Conservation (phyloP, 2,113 vertebrate species). For the Ctenomys sociabilis region DNA sequence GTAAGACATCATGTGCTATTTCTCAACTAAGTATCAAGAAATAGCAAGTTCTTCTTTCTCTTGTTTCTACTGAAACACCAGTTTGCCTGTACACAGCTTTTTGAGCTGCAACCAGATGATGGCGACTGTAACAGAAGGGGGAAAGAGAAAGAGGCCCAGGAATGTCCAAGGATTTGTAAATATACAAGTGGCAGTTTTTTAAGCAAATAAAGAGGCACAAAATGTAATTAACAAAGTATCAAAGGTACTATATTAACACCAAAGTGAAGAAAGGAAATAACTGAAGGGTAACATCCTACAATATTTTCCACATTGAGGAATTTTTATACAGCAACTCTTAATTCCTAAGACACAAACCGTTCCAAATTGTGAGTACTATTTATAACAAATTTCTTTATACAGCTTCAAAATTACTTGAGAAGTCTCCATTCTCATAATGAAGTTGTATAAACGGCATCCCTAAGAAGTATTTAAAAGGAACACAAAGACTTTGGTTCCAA, state of each 20-base stretch:
- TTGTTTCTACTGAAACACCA: not conserved
- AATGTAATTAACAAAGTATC: not conserved
- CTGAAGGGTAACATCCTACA: not conserved
- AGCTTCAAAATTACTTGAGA: not conserved
- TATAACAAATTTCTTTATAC: not conserved
- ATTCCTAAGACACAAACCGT: not conserved
- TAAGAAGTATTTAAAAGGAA: not conserved
- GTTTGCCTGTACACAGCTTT: not conserved
- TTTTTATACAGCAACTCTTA: not conserved
- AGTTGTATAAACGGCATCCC: not conserved
- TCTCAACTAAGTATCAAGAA: not conserved
- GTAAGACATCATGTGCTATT: not conserved
- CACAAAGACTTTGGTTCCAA: slow-evolving; percentile 5
- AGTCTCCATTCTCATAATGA: not conserved
- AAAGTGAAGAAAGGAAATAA: not conserved
- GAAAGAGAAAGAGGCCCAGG: not conserved
- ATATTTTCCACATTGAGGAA: not conserved
- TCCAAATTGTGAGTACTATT: not conserved
- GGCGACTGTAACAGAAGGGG: not conserved
- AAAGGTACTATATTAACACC: not conserved
- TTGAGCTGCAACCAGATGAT: not conserved
- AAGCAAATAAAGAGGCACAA: slow-evolving; percentile 13
- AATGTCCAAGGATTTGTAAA: not conserved
- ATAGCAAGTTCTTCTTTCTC: not conserved
- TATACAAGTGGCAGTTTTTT: not conserved